A percentile compares a stretch with the other conserved stretches of the same genome.
These are phyloP conservation scores for Varanus salvator DNA, from an alignment of 2,113 vertebrate genomes.

Conservation along the genomic window DNA sequence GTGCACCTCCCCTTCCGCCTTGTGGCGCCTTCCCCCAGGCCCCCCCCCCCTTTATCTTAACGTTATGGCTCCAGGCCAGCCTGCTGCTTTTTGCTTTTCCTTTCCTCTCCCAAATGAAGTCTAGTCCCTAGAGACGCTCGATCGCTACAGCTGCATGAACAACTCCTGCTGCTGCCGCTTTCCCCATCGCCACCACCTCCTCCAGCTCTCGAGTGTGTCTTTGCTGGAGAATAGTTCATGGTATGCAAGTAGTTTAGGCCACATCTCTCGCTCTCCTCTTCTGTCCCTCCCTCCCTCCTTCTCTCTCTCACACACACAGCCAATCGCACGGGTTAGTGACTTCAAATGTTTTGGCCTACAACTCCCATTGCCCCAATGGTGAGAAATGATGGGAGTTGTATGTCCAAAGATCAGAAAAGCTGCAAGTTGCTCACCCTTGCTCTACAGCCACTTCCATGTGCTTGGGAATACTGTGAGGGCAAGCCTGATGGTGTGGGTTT, in stretches of 20 bases:
- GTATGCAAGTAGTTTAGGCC: no score
- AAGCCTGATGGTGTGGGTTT: background rate
- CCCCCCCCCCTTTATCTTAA: background rate
- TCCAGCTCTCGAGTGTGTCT: background rate
- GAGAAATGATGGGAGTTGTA: no score
- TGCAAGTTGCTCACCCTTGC: no score
- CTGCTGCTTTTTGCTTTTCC: background rate
- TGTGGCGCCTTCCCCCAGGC: background rate
- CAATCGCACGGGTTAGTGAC: no score
- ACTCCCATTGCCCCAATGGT: no score
- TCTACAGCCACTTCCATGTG: background rate
- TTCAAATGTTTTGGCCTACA: no score
- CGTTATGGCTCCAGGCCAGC: background rate
- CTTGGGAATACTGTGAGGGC: background rate
- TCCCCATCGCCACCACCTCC: background rate
- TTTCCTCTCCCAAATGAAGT: background rate
- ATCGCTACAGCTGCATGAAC: background rate
- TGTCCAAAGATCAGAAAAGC: no score
- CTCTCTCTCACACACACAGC: no score
- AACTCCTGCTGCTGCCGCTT: background rate
- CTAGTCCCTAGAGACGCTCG: background rate
- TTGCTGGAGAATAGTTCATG: background rate
- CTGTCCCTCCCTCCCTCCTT: no score
- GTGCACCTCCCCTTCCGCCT: background rate
- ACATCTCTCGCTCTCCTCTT: background rate